phyloP scores from a whole-genome alignment of 2,888 invertebrate genomes.

The Eulithis prunata region DNA sequence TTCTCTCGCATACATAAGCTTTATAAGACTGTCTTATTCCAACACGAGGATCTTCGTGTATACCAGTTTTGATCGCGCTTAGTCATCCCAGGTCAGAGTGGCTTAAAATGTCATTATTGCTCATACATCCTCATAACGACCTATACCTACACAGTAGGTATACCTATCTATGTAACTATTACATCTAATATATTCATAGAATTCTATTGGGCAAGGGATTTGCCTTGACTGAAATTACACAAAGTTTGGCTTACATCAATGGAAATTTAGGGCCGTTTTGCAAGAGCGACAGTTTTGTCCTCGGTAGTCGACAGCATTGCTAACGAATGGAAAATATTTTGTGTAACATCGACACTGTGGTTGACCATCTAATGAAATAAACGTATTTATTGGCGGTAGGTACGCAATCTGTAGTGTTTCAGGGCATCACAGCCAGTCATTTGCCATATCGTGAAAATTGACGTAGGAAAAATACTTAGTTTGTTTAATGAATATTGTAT shows the following conservation, averaged over 20 bases:
- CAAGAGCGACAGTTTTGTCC: slow-evolving; percentile 33
- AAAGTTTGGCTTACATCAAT: slow-evolving; percentile 43
- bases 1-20: slow-evolving; percentile 41
- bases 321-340: slow-evolving; percentile 35
- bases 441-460: too few species aligned
- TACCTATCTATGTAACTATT: not conserved
- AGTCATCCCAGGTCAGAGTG: slow-evolving; percentile 72
- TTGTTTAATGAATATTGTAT: too few species aligned
- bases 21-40: slow-evolving; percentile 51
- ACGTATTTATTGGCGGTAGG: too few species aligned
- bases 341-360: slow-evolving; percentile 27
- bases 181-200: slow-evolving; percentile 43
- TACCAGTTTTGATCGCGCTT: slow-evolving; percentile 73
- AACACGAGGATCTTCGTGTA: slow-evolving; percentile 55
- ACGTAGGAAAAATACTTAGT: too few species aligned
- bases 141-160: not conserved
- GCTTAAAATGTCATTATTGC: slow-evolving; percentile 70
- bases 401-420: too few species aligned
- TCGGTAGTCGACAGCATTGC: slow-evolving; percentile 25
- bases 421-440: too few species aligned
- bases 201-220: slow-evolving; percentile 51
- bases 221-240: slow-evolving; percentile 48
- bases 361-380: too few species aligned
- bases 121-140: slow-evolving; percentile 29
- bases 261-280: slow-evolving; percentile 42